Evolutionary conservation across 2,113 vertebrate genomes (phyloP).

Genomic region (Thalassarche chlororhynchos): DNA sequence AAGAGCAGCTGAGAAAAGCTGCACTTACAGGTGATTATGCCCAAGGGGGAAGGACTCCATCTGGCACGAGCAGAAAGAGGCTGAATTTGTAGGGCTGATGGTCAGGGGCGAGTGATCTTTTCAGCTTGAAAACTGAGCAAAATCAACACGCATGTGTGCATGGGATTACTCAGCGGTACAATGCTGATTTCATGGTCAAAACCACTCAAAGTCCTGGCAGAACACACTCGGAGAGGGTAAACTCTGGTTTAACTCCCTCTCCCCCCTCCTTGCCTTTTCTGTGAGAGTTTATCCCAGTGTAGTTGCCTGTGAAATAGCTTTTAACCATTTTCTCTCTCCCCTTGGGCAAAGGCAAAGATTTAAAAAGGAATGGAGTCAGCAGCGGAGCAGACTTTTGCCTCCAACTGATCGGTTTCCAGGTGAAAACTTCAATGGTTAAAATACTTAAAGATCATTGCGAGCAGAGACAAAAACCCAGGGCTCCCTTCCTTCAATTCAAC

Average conservation of each 20-base stretch:
- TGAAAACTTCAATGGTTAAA: background rate
- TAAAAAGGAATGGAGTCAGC: background rate
- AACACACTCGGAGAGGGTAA: background rate
- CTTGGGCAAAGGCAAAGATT: background rate
- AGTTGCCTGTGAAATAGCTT: background rate
- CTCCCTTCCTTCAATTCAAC: background rate
- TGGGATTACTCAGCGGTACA: background rate
- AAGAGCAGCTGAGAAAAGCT: background rate
- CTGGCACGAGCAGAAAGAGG: background rate
- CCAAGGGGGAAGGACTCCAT: background rate
- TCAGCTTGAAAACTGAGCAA: background rate
- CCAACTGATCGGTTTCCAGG: background rate
- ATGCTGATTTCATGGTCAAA: background rate
- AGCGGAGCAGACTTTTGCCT: background rate
- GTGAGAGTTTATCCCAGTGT: background rate
- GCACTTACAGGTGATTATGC: background rate
- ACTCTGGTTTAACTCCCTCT: background rate
- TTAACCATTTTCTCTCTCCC: background rate
- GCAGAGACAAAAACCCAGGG: background rate
- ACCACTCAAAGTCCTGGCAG: background rate
- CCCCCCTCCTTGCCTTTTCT: background rate
- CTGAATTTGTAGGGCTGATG: background rate
- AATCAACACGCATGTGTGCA: background rate
- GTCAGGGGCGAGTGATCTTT: background rate
- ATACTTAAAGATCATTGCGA: background rate